Conservation (phyloP, 92 coral and sea anemone species). For the Porites lobata region DNA sequence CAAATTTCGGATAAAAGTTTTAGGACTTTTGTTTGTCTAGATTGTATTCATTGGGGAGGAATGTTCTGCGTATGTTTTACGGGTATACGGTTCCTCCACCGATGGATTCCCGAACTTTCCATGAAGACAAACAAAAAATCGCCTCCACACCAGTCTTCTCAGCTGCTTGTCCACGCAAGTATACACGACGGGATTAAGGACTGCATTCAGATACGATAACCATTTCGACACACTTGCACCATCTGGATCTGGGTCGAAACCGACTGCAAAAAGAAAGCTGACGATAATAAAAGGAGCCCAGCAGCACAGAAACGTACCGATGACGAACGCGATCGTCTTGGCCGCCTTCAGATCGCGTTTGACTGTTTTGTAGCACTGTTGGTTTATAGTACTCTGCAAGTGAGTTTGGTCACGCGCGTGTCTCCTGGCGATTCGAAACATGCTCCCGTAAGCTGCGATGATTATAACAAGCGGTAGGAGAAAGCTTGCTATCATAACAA, state of each 20-base stretch:
- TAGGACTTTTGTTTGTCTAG: not conserved
- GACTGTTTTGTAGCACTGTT: constrained; percentile 63
- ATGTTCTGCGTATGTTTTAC: not conserved
- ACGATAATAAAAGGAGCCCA: constrained; percentile 92
- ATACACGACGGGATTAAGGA: constrained; percentile 87
- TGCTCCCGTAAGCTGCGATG: constrained; percentile 83
- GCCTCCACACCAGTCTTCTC: constrained; percentile 63
- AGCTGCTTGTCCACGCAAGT: constrained; percentile 87
- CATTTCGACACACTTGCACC: constrained; percentile 84
- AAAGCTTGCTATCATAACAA: constrained; percentile 76
- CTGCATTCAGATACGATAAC: constrained; percentile 85
- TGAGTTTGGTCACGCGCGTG: constrained; percentile 75
- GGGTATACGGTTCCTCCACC: not conserved
- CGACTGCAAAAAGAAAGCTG: constrained; percentile 72
- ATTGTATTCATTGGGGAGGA: not conserved
- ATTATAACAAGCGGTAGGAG: constrained; percentile 82
- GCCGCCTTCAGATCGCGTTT: constrained; percentile 89
- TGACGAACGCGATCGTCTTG: constrained; percentile 89
- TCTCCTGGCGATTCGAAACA: constrained; percentile 79
- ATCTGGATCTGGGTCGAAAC: constrained; percentile 12
- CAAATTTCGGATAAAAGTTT: not conserved
- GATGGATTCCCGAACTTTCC: not conserved
- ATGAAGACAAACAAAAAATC: constrained; percentile 26
- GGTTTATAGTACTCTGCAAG: constrained; percentile 23
- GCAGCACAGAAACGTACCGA: constrained; percentile 87